Conservation (phyloP, 2,113 vertebrate species). For the Struthio camelus region DNA sequence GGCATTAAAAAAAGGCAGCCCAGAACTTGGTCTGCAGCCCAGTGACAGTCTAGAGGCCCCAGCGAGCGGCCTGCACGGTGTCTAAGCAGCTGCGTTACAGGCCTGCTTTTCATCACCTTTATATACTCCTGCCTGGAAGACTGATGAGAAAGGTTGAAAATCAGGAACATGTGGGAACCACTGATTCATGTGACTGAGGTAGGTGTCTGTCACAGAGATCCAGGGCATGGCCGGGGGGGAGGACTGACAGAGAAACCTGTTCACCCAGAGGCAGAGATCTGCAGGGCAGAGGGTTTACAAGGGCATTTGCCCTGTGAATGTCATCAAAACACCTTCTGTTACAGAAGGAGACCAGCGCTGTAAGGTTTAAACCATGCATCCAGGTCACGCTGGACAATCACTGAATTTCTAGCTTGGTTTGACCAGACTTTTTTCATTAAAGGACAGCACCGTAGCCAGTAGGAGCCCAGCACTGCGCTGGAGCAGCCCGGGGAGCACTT, state of each 20-base stretch:
- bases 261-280: too few species aligned
- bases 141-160: background rate
- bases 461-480: background rate
- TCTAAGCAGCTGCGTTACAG: background rate
- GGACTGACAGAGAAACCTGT: background rate
- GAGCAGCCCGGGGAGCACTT: background rate
- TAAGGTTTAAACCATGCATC: background rate
- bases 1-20: too few species aligned
- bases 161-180: background rate
- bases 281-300: background rate
- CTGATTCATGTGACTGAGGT: rapidly evolving
- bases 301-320: background rate
- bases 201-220: background rate
- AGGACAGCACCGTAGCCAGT: background rate
- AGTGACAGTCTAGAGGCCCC: background rate
- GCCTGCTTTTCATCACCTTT: background rate
- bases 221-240: background rate
- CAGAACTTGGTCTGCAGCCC: background rate
- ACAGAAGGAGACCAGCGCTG: background rate
- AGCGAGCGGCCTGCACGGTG: rapidly evolving
- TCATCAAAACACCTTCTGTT: background rate
- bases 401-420: background rate
- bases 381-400: background rate
- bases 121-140: rapidly evolving
- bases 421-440: background rate